A percentile compares a stretch with the other conserved stretches of the same genome.
phyloP scores from a whole-genome alignment of 2,888 invertebrate species.

The Metallyticus violacea region DNA sequence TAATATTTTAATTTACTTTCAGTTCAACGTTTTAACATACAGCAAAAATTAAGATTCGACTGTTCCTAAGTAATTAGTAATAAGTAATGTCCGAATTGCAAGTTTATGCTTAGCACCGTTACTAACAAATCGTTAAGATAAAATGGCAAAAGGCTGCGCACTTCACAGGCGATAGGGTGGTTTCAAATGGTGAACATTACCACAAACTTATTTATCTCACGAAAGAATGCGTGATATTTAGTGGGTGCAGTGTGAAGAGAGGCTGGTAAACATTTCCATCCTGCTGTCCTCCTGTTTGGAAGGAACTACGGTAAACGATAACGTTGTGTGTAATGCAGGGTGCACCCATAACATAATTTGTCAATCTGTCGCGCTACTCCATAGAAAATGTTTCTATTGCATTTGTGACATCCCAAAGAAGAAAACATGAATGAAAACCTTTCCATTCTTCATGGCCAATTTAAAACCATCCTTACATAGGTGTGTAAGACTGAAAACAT shows the following conservation, averaged over 20 bases:
- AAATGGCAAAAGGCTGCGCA: too few relatives aligned
- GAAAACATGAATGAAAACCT: neutral
- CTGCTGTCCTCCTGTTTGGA: neutral
- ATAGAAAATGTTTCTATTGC: neutral
- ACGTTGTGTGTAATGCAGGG: neutral
- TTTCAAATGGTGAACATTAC: too few relatives aligned
- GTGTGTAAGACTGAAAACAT: neutral
- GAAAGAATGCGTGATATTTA: neutral
- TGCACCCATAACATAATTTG: neutral
- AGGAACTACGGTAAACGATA: neutral
- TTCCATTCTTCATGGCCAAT: neutral
- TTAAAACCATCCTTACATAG: neutral
- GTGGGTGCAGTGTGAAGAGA: neutral
- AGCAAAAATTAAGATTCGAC: too few relatives aligned
- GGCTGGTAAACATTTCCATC: neutral
- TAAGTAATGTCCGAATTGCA: too few relatives aligned
- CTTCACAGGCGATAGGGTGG: too few relatives aligned
- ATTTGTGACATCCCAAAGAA: neutral
- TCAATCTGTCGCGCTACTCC: neutral
- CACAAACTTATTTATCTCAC: too few relatives aligned
- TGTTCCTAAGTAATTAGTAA: too few relatives aligned
- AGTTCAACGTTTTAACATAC: too few relatives aligned
- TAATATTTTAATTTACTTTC: too few relatives aligned
- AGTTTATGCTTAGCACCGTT: too few relatives aligned
- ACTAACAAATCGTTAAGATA: too few relatives aligned